These are phyloP conservation scores for Synanthedon vespiformis DNA, from an alignment of 2,888 invertebrate species.

Conservation along the genomic window DNA sequence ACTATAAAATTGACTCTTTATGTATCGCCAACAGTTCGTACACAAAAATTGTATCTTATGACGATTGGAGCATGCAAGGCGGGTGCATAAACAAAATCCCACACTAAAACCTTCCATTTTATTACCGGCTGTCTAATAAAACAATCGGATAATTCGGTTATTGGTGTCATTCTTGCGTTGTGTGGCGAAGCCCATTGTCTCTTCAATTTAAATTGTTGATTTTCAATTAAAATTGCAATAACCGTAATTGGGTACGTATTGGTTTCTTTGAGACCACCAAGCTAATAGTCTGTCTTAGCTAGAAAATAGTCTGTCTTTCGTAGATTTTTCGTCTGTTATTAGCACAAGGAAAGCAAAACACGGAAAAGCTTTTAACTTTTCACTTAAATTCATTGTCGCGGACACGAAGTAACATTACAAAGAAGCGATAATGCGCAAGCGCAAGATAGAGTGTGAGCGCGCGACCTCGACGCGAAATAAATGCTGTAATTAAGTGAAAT, in stretches of 20 bases:
- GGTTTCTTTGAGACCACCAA: too few species aligned
- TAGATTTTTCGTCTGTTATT: not conserved
- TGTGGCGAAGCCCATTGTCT: conserved; percentile 17
- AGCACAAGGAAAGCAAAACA: conserved; percentile 29
- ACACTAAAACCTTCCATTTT: conserved; percentile 41
- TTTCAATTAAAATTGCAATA: conserved; percentile 12
- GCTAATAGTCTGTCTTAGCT: too few species aligned
- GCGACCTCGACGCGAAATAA: conserved; percentile 51
- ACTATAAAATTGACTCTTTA: conserved; percentile 37
- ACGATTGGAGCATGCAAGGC: conserved; percentile 25
- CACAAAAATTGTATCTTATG: conserved; percentile 47
- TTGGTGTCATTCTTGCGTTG: conserved; percentile 10
- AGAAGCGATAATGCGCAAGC: conserved; percentile 34
- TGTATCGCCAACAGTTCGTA: conserved; percentile 29
- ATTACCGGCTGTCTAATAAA: conserved; percentile 52
- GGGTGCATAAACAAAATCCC: conserved; percentile 14
- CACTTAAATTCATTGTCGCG: conserved; percentile 44
- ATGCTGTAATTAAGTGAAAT: conserved; percentile 67
- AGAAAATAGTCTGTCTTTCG: too few species aligned
- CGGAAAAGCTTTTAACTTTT: conserved; percentile 49
- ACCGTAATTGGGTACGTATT: conserved; percentile 3
- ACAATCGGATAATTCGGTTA: conserved; percentile 44
- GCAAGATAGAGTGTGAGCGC: conserved; percentile 36
- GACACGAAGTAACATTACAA: conserved; percentile 25
- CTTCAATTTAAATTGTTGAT: conserved; percentile 12